phyloP scores from a whole-genome alignment of 2,113 vertebrate genomes.

The Sialia sialis region DNA sequence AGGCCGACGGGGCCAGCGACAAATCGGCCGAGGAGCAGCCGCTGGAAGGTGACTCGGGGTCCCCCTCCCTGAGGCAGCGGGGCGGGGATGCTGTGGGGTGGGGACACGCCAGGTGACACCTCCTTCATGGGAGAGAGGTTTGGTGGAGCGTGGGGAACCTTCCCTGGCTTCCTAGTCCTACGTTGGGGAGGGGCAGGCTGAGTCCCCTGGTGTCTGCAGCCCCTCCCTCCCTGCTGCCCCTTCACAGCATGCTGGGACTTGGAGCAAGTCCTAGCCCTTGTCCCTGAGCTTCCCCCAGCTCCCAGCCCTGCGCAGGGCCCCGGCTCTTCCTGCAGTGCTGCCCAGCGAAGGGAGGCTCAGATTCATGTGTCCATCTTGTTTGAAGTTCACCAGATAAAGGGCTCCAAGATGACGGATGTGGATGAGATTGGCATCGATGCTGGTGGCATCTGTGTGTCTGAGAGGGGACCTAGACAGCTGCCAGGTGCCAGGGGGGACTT shows the following conservation, averaged over 20 bases:
- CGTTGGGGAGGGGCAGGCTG: neutral
- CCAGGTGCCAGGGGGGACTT: conserved; percentile 76
- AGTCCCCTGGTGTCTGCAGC: neutral
- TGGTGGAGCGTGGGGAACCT: fast-evolving
- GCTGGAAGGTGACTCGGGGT: conserved; percentile 52
- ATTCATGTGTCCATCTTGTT: neutral
- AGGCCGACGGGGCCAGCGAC: conserved; percentile 75
- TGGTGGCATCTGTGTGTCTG: conserved; percentile 43
- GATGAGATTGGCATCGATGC: conserved; percentile 38
- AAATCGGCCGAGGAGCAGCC: conserved; percentile 72
- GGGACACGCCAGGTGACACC: fast-evolving
- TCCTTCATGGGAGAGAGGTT: fast-evolving
- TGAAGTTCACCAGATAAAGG: conserved; percentile 70
- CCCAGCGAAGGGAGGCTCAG: fast-evolving
- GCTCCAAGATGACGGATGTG: conserved; percentile 47
- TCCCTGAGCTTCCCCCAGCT: neutral
- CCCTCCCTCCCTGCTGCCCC: neutral
- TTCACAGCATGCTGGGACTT: neutral
- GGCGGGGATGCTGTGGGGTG: neutral
- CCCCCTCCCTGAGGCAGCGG: neutral
- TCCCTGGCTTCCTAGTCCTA: fast-evolving
- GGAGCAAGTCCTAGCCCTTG: neutral
- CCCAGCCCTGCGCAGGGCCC: neutral
- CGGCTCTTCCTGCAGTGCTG: fast-evolving
- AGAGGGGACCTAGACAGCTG: conserved; percentile 76